Conservation (phyloP, 2,888 invertebrate species). For the Miltochrista miniata region DNA sequence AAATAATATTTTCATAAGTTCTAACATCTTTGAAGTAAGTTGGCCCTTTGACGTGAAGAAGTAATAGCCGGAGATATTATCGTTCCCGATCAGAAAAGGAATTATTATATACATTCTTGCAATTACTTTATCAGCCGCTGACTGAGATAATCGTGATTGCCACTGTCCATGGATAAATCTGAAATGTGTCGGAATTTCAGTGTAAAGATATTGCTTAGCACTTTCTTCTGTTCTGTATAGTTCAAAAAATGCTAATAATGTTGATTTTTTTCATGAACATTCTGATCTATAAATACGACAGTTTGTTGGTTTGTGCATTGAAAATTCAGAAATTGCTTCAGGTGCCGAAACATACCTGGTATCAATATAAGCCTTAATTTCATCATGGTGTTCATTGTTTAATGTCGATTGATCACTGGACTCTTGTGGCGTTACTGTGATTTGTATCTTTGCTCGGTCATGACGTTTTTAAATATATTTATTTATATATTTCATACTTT, state of each 20-base stretch:
- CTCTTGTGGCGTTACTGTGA: conserved; percentile 15
- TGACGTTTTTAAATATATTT: conserved; percentile 31
- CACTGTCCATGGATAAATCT: conserved; percentile 21
- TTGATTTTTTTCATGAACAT: conserved; percentile 24
- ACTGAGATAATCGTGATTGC: conserved; percentile 28
- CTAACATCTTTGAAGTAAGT: conserved; percentile 27
- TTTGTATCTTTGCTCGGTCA: conserved; percentile 18
- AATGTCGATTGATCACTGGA: conserved; percentile 21
- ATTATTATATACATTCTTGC: conserved; percentile 25
- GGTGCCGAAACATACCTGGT: conserved; percentile 29
- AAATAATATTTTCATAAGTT: conserved; percentile 18
- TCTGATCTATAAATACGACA: conserved; percentile 8
- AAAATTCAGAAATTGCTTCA: conserved; percentile 26
- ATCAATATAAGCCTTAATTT: conserved; percentile 27
- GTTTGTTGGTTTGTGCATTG: conserved; percentile 31
- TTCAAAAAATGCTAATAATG: conserved; percentile 18
- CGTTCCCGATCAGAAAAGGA: conserved; percentile 24
- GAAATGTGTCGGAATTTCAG: conserved; percentile 25
- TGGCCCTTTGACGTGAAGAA: conserved; percentile 30
- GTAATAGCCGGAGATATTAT: conserved; percentile 33
- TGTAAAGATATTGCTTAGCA: conserved; percentile 24
- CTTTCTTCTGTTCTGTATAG: conserved; percentile 19
- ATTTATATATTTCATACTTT: conserved; percentile 26
- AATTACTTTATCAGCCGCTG: conserved; percentile 19
- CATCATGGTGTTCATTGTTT: conserved; percentile 22